phyloP scores from a whole-genome alignment of 2,113 vertebrate genomes.

The Paratilapia polleni region DNA sequence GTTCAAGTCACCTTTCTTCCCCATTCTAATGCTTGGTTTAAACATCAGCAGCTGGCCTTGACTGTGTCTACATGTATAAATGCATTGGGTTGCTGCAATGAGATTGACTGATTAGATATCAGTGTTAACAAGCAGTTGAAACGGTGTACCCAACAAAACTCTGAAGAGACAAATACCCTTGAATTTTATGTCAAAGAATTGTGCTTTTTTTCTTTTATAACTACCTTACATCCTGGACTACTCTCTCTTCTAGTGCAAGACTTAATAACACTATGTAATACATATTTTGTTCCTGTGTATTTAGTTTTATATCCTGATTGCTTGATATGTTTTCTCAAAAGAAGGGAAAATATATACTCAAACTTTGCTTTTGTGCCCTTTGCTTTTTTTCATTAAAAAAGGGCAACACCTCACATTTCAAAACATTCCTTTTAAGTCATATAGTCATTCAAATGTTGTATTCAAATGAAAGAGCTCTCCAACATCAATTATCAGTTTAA shows the following conservation, averaged over 20 bases:
- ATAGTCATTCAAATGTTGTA: background rate
- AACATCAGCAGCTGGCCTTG: too few species aligned
- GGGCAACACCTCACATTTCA: accelerated
- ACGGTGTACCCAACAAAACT: too few species aligned
- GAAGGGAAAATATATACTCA: background rate
- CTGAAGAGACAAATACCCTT: background rate
- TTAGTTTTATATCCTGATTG: background rate
- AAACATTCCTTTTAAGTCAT: background rate
- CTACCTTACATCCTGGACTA: background rate
- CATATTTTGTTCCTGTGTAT: background rate
- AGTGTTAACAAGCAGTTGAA: background rate
- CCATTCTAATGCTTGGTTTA: too few species aligned
- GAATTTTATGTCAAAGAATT: too few species aligned
- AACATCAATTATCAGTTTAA: too few species aligned
- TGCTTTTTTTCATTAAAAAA: too few species aligned
- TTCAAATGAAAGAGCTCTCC: too few species aligned
- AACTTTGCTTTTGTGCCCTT: background rate
- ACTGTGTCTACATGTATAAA: too few species aligned
- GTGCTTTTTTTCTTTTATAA: background rate
- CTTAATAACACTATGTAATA: background rate
- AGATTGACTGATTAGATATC: background rate
- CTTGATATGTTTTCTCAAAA: too few species aligned
- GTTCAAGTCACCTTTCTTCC: background rate
- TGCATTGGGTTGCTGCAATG: too few species aligned
- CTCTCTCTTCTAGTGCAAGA: background rate